A percentile compares a stretch with the other conserved stretches of the same genome.
Evolutionary conservation across 2,797 vertebrate species (phyloP).

Genomic region (Falco concolor): DNA sequence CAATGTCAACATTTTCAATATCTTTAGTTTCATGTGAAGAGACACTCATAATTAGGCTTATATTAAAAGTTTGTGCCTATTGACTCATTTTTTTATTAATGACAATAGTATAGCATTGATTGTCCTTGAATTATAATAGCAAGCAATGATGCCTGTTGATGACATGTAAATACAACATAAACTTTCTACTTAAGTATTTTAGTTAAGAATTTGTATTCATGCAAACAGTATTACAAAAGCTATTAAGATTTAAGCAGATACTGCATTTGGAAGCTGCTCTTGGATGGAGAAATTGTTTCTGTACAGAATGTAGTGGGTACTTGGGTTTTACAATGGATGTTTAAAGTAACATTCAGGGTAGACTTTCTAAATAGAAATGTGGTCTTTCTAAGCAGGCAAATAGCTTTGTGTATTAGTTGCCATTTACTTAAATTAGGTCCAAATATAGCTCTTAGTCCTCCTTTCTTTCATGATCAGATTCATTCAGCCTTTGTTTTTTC

Average conservation of each 20-base stretch:
- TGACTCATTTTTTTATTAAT: conserved; percentile 83
- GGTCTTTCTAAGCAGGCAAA: background rate
- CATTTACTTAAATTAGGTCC: background rate
- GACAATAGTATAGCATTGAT: conserved; percentile 80
- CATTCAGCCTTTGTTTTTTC: background rate
- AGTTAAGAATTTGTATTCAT: conserved; percentile 5
- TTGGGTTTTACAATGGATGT: background rate
- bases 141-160: conserved; percentile 22
- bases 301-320: background rate
- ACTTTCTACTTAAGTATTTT: conserved; percentile 33
- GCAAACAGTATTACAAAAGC: background rate
- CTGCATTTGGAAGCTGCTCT: background rate
- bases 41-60: conserved; percentile 79
- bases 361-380: background rate
- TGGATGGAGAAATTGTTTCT: background rate
- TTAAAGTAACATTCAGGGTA: background rate
- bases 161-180: conserved; percentile 12
- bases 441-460: background rate
- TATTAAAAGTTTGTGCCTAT: conserved; percentile 77
- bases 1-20: conserved; percentile 83
- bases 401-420: background rate
- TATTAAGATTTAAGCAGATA: background rate
- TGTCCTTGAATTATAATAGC: conserved; percentile 76
- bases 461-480: background rate
- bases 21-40: conserved; percentile 75